Base-by-base conservation (phyloP, 2,888 invertebrate species). In the Alentia gelatinosa region DNA sequence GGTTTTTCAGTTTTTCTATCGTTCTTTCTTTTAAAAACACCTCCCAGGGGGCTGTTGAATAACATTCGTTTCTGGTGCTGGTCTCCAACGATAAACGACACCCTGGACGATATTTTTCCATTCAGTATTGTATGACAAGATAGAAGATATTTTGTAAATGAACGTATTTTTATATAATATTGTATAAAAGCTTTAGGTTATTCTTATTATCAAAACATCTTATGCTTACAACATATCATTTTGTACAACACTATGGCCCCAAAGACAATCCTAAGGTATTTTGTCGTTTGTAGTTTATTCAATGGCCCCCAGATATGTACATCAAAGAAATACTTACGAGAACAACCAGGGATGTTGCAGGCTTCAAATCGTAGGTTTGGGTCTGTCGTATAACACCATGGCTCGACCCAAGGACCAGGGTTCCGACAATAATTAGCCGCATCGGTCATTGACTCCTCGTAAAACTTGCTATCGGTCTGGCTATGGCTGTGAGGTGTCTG, bases 301-400 rank as follows among this genome's bases (percentile, higher is more conserved):
- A 19, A 56, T 5, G n/a, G 19, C 56, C 19, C 19, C 3, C 23
- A 56, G n/a, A 56, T n/a, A 56, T 3, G 19, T 56, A 12, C n/a
- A 56, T 56, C 47, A 7, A 19, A 47, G 19, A n/a, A 1, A 19
- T 37, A 96, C 97, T 96, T 95, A 97, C 97, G 97, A 3, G 68
- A 68, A 97, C 99, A 99, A 96, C 98, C 98, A 30, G 98, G 98
- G 93, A 99, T 97, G 94, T 98, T 97, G 96, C 99, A 99, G 91
- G 97, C 96, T 95, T 98, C 98, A 95, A 97, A 97, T 93, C 97
- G 97, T 94, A 97, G 97, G 94, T 97, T 40, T 15, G 56, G 26
- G 74, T 91, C 50, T 23, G 63, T 90, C 7, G 91, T 90, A 30
- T 75, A 98, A 96, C 99, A 99, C 98, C 99, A 99, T 0, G 99